Evolutionary conservation across 2,113 vertebrate genomes (phyloP).

Genomic region (Arothron firmamentum): DNA sequence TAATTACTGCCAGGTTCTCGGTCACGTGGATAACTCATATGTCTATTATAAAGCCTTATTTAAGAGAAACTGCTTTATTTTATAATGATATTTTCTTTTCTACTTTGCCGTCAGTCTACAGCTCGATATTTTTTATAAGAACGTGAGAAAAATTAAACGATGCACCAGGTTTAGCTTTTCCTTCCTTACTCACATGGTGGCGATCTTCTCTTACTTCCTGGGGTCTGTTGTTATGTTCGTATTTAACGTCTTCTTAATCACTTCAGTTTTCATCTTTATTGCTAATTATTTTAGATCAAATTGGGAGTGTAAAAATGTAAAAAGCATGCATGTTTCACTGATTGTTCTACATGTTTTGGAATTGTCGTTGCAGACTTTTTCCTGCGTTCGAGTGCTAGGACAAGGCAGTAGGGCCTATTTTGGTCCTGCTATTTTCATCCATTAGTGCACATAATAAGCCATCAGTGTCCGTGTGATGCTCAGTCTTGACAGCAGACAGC

Average conservation of each 20-base stretch:
- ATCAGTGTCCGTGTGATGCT: neutral
- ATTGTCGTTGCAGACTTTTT: neutral
- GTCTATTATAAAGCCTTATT: too few species aligned
- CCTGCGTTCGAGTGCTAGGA: neutral
- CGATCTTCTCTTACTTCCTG: conserved; percentile 13
- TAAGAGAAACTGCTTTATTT: too few species aligned
- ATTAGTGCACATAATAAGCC: too few species aligned
- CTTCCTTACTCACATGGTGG: conserved; percentile 36
- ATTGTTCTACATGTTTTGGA: too few species aligned
- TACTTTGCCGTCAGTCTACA: too few species aligned
- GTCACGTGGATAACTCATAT: too few species aligned
- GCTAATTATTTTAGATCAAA: neutral
- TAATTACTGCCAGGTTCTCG: too few species aligned
- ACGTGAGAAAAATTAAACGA: neutral
- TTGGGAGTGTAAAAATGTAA: neutral
- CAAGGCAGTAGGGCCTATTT: neutral
- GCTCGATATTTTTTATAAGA: neutral
- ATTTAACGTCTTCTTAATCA: too few species aligned
- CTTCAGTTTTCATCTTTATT: neutral
- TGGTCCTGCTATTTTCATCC: too few species aligned
- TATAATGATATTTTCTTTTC: too few species aligned
- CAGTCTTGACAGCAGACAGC: conserved; percentile 14
- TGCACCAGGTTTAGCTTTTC: neutral
- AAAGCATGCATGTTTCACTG: too few species aligned
- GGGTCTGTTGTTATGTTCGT: too few species aligned